Base-by-base conservation (phyloP, 1,140 invertebrate genomes). In the Triops longicaudatus region DNA sequence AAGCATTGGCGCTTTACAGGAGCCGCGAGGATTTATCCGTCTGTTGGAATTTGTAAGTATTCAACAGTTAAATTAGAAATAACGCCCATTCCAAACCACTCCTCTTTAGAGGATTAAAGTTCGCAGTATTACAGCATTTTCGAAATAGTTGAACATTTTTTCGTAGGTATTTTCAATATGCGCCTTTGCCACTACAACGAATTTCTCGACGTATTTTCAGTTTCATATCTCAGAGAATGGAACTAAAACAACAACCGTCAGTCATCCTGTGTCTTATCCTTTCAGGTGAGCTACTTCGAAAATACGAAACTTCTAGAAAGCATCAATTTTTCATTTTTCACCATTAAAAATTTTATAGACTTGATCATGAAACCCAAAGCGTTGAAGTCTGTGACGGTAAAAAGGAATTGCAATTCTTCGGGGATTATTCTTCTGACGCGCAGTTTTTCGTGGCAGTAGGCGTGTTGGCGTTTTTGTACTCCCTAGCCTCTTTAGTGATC, bases 381-480 rank as follows among this genome's bases (percentile, higher is more conserved):
- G 26, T 27, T 37, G 26, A 12, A 22, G 71, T 75, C 31, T 76
- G 76, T 72, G 73, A 76, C 17, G n/a, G 31, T n/a, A 12, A 7
- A 42, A 14, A 73, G 1, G 26, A 9, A 2, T 76, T 80, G 27
- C 31, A 76, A 2, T 81, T 82, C 74, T 78, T 81, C 50, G 87
- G 85, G 77, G 84, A 89, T 81, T 87, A 86, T 79, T 87, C 86
- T 72, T 86, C 88, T 22, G 86, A 89, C 82, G 86, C 89, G 0
- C 85, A 89, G 82, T 91, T 91, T 84, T 92, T 88, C 83, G 90
- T 91, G 17, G 88, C 89, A 43, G 88, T 89, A 78, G 90, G 90
- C 31, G 90, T 91, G 17, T 83, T 91, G 26, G 86, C 88, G 10
- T 87, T 91, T 82, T 81, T 91, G 12, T 91, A 89, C 82, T 85